A percentile compares a stretch with the other conserved stretches of the same genome.
Conservation (phyloP, 2,888 invertebrate species). For the Tetrapedia diversipes region DNA sequence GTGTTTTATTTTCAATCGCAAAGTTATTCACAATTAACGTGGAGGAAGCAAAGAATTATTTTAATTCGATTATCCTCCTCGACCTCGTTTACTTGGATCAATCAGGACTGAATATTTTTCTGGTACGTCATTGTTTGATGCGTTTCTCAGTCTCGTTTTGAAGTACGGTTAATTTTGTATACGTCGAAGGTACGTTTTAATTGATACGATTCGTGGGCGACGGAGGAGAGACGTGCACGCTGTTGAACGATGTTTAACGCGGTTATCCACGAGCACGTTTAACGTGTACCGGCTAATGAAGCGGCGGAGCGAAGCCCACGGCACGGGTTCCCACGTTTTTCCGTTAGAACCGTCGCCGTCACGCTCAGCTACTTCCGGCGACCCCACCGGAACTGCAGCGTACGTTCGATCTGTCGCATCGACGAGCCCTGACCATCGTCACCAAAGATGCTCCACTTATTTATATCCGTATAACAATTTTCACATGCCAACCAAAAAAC, state of each 20-base stretch:
- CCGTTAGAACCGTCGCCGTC: conserved; percentile 79
- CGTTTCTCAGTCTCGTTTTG: too few relatives aligned
- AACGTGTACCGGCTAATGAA: conserved; percentile 47
- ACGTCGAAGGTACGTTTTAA: not conserved
- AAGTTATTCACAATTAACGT: too few relatives aligned
- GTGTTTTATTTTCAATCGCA: not conserved
- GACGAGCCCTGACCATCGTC: conserved; percentile 20
- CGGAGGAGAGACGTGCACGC: conserved; percentile 5
- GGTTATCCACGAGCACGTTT: conserved; percentile 38
- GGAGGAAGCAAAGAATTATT: not conserved
- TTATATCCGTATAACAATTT: too few relatives aligned
- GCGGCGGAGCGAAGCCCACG: conserved; percentile 23
- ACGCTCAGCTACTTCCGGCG: conserved; percentile 79
- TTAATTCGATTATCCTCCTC: conserved; percentile 41
- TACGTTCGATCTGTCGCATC: conserved; percentile 71
- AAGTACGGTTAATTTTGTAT: not conserved
- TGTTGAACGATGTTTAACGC: conserved; percentile 32
- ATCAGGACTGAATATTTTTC: conserved; percentile 8
- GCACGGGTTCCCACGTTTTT: conserved; percentile 81
- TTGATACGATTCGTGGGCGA: not conserved
- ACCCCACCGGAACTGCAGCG: conserved; percentile 81
- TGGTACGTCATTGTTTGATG: not conserved
- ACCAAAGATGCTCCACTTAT: too few relatives aligned
- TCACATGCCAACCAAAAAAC: too few relatives aligned
- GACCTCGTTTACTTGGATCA: conserved; percentile 6